Conservation (phyloP, 2,888 invertebrate species). For the Phlogophora meticulosa region DNA sequence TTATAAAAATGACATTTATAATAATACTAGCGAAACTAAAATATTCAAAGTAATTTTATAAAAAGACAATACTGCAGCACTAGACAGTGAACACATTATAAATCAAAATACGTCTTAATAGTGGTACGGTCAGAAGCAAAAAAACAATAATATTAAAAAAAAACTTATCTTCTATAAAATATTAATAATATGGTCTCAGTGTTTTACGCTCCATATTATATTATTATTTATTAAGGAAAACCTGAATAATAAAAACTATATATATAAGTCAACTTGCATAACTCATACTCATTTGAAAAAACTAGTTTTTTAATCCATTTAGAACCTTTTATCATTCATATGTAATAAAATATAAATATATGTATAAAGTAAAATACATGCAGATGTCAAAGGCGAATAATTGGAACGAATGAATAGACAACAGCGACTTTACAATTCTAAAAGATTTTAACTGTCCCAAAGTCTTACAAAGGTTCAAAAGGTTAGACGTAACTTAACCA, state of each 20-base stretch:
- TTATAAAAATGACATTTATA: too few species aligned
- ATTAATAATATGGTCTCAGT: constrained; percentile 3
- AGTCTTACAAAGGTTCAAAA: background rate
- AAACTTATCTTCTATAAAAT: too few species aligned
- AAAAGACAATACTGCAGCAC: background rate
- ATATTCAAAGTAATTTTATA: background rate
- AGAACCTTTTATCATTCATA: constrained; percentile 34
- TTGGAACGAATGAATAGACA: background rate
- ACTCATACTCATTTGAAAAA: constrained; percentile 14
- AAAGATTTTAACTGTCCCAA: too few species aligned
- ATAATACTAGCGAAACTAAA: background rate
- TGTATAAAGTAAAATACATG: too few species aligned
- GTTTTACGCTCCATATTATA: background rate
- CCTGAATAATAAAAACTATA: constrained; percentile 6
- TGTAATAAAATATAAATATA: too few species aligned
- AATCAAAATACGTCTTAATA: constrained; percentile 13
- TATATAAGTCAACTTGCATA: constrained; percentile 11
- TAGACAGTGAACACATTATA: constrained; percentile 21
- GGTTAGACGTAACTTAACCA: background rate
- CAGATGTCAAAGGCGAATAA: constrained; percentile 15
- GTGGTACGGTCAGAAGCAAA: constrained; percentile 17
- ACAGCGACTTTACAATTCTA: too few species aligned
- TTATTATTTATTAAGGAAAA: constrained; percentile 42
- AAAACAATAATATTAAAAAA: background rate
- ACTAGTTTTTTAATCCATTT: constrained; percentile 23